These are phyloP conservation scores for Coelinius sp. DNA, from an alignment of 2,888 invertebrate species.

Conservation along the genomic window DNA sequence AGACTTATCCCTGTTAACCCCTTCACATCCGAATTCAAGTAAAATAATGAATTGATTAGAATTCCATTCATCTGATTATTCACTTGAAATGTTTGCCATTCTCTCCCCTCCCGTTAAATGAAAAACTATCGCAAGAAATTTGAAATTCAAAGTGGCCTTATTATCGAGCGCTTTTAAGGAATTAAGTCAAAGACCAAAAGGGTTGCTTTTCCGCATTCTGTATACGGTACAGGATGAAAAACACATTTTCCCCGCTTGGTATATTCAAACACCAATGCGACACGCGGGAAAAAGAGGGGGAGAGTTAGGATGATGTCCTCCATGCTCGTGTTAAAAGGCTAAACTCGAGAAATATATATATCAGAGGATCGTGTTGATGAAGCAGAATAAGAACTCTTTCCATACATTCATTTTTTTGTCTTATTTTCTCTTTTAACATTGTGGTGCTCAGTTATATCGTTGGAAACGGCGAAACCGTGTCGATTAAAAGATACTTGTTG, in stretches of 20 bases:
- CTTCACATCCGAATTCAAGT: no score
- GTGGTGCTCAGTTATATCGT: neutral
- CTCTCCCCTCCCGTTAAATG: neutral
- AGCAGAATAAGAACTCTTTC: constrained; percentile 2
- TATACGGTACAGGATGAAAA: constrained; percentile 35
- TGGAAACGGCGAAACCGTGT: constrained; percentile 36
- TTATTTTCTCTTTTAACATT: neutral
- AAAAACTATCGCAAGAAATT: constrained; percentile 29
- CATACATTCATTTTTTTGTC: neutral
- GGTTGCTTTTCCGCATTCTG: constrained; percentile 21
- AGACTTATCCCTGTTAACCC: no score
- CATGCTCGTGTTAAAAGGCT: constrained; percentile 12
- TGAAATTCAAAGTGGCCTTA: constrained; percentile 51
- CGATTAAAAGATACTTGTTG: constrained; percentile 42
- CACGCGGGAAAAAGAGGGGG: no score
- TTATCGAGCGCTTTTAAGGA: constrained; percentile 51
- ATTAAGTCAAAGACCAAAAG: constrained; percentile 40
- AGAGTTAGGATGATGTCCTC: neutral
- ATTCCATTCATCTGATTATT: no score
- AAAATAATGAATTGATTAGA: no score
- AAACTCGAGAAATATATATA: constrained; percentile 31
- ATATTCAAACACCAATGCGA: constrained; percentile 12
- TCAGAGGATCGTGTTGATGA: constrained; percentile 30
- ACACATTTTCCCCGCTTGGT: constrained; percentile 43
- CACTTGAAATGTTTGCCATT: neutral